phyloP scores from a whole-genome alignment of 2,797 vertebrate species.

The Rhinichthys osculus region DNA sequence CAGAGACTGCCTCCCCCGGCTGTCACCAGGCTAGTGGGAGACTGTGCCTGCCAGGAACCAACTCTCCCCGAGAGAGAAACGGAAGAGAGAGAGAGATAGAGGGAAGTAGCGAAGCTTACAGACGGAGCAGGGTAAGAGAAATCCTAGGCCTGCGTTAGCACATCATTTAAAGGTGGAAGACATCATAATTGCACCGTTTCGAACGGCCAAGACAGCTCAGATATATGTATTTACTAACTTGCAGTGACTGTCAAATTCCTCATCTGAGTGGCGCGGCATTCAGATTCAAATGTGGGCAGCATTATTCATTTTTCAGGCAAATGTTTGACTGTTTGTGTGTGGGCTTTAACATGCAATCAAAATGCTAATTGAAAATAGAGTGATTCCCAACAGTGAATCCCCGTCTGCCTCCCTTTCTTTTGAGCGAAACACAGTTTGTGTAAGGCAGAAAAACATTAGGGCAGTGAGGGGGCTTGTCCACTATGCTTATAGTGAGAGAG shows the following conservation, averaged over 20 bases:
- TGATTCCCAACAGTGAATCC: constrained; percentile 61
- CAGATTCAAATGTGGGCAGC: constrained; percentile 63
- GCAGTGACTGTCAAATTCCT: constrained; percentile 50
- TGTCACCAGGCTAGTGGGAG: constrained; percentile 65
- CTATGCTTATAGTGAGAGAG: constrained; percentile 24
- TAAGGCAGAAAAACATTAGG: not conserved
- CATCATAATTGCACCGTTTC: constrained; percentile 28
- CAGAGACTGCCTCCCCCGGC: constrained; percentile 63
- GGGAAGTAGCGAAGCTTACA: constrained; percentile 24
- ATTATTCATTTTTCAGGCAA: constrained; percentile 66
- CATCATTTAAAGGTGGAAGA: constrained; percentile 35
- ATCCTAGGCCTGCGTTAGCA: constrained; percentile 38
- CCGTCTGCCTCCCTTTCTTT: constrained; percentile 54
- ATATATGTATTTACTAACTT: constrained; percentile 36
- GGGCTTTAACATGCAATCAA: constrained; percentile 71
- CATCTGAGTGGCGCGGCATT: constrained; percentile 38
- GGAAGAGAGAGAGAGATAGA: constrained; percentile 45
- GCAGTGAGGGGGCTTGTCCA: constrained; percentile 36
- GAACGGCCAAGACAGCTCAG: constrained; percentile 19
- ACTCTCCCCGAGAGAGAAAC: constrained; percentile 62
- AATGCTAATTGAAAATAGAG: constrained; percentile 76
- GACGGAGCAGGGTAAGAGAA: constrained; percentile 43
- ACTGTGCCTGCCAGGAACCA: constrained; percentile 66
- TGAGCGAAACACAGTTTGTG: constrained; percentile 32
- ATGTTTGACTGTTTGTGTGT: constrained; percentile 71